Conservation (phyloP, 2,888 invertebrate species). For the Sthenelais limicola region DNA sequence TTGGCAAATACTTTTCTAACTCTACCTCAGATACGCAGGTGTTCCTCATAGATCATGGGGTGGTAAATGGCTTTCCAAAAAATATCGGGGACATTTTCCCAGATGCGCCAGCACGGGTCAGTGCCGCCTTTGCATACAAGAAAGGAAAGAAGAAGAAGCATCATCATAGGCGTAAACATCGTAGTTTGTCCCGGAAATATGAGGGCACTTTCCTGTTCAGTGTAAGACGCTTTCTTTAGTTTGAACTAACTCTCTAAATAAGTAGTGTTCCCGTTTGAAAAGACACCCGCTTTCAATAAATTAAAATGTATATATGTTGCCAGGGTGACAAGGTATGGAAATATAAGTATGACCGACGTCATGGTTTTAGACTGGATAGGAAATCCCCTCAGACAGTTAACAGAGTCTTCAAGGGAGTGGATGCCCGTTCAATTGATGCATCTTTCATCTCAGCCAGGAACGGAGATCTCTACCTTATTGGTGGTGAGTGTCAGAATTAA, state of each 20-base stretch:
- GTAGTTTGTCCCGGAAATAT: no score
- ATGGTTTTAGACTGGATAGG: not conserved
- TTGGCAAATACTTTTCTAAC: no score
- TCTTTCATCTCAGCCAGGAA: not conserved
- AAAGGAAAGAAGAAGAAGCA: not conserved
- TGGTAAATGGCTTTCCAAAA: not conserved
- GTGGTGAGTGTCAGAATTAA: constrained; percentile 1
- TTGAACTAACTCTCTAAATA: no score
- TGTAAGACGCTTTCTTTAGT: no score
- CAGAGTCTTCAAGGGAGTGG: not conserved
- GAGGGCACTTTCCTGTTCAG: constrained; percentile 9
- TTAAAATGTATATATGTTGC: no score
- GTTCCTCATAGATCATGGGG: no score
- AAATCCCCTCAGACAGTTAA: not conserved
- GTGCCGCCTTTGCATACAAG: constrained; percentile 18
- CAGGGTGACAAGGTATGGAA: constrained; percentile 22
- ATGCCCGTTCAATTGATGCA: not conserved
- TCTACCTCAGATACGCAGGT: no score
- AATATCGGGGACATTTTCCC: constrained; percentile 14
- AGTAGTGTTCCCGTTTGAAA: no score
- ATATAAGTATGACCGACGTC: constrained; percentile 19
- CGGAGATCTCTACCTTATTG: constrained; percentile 10
- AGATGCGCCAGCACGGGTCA: not conserved
- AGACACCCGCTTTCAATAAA: no score
- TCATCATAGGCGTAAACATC: not conserved